Evolutionary conservation across 2,113 vertebrate species (phyloP).

Genomic region (Dendrocopos noguchii): DNA sequence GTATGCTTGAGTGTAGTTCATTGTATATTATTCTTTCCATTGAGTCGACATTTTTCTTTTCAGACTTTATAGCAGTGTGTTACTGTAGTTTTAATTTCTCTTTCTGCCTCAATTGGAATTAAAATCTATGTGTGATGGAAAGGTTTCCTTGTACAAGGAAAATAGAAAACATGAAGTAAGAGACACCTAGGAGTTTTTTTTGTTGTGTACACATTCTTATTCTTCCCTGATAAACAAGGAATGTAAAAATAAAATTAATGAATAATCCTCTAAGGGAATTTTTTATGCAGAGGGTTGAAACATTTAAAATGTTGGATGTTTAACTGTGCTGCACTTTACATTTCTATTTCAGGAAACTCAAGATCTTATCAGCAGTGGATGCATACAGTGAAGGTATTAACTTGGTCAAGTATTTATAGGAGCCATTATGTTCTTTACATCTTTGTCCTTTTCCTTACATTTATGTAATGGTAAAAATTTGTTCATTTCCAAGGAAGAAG

Average conservation of each 20-base stretch:
- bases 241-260: neutral
- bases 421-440: neutral
- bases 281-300: neutral
- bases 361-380: slow-evolving; percentile 95
- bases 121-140: neutral
- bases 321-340: neutral
- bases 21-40: neutral
- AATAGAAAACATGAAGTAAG: neutral
- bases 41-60: neutral
- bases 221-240: neutral
- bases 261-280: neutral
- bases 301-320: neutral
- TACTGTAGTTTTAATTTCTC: neutral
- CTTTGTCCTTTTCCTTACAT: neutral
- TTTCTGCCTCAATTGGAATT: neutral
- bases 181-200: neutral
- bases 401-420: neutral
- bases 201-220: neutral
- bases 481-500: neutral
- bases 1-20: neutral
- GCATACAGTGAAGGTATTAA: slow-evolving; percentile 91
- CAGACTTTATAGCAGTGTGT: neutral
- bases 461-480: neutral
- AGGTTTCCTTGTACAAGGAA: neutral
- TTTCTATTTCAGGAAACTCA: slow-evolving; percentile 83